Evolutionary conservation across 2,113 vertebrate genomes (phyloP).

Genomic region (Malurus elegans): DNA sequence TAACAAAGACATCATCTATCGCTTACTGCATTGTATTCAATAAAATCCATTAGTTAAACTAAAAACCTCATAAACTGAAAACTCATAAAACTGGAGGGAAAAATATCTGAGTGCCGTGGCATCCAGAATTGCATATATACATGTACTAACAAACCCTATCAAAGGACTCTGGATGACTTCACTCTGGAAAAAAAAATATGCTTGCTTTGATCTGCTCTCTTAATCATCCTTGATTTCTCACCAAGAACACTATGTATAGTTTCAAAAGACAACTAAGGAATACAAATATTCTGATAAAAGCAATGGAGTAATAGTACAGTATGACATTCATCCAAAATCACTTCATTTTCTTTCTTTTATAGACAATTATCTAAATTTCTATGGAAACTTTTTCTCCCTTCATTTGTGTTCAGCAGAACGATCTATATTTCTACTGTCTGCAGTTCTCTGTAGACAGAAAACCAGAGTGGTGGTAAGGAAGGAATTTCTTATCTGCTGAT

Average conservation of each 20-base stretch:
- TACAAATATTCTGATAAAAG: background rate
- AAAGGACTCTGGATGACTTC: background rate
- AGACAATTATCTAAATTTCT: background rate
- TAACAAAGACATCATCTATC: background rate
- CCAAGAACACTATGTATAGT: background rate
- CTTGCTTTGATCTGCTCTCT: background rate
- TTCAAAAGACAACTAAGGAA: background rate
- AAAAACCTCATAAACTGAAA: background rate
- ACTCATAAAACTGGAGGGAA: background rate
- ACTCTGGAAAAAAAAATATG: background rate
- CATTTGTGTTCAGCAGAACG: background rate
- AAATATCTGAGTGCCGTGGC: background rate
- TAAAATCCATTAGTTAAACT: background rate
- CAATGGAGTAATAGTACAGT: accelerated
- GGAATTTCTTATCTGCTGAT: background rate
- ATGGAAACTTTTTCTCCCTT: background rate
- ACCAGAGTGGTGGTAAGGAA: background rate
- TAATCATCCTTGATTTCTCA: background rate
- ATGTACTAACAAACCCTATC: background rate
- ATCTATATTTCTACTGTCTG: too few relatives aligned
- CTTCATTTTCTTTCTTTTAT: background rate
- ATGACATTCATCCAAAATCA: background rate
- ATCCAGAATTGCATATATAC: background rate
- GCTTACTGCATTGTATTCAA: background rate
- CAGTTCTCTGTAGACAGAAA: background rate